Evolutionary conservation across 2,888 invertebrate species (phyloP).

Genomic region (Caenorhabditis uteleia): DNA sequence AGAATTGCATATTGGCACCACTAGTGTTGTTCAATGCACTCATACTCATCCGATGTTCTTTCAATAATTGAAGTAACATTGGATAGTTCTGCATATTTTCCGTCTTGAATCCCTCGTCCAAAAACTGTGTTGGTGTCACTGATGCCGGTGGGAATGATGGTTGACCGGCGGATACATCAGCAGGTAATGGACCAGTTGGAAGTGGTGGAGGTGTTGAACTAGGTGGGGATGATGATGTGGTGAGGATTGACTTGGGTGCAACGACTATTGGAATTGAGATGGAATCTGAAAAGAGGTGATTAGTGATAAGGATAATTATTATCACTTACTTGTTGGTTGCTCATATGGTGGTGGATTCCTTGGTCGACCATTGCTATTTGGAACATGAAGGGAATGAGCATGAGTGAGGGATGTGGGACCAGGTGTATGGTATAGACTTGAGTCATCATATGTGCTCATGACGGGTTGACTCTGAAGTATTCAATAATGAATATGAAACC

Average conservation of each 20-base stretch:
- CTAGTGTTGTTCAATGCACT: conserved; percentile 5
- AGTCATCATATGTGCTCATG: conserved; percentile 14
- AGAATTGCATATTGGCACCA: conserved; percentile 9
- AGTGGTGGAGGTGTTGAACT: conserved; percentile 17
- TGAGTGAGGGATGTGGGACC: conserved; percentile 22
- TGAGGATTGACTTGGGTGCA: background rate
- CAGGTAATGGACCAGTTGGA: conserved; percentile 40
- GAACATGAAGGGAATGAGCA: conserved; percentile 39
- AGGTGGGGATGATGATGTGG: background rate
- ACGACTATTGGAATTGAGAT: background rate
- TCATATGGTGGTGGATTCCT: conserved; percentile 48
- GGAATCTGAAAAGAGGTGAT: background rate
- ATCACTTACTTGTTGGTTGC: conserved; percentile 3
- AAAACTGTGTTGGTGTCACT: conserved; percentile 42
- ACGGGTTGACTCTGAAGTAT: conserved; percentile 14
- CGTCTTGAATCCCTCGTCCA: conserved; percentile 17
- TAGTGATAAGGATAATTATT: too few species aligned
- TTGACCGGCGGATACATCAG: conserved; percentile 48
- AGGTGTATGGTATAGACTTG: conserved; percentile 7
- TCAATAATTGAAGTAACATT: conserved; percentile 45
- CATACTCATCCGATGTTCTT: conserved; percentile 38
- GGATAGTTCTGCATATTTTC: conserved; percentile 49
- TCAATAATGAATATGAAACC: background rate
- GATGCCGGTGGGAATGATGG: conserved; percentile 51
- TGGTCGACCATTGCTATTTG: conserved; percentile 23